Evolutionary conservation across 2,888 invertebrate species (phyloP).

Genomic region (Abrostola tripartita): DNA sequence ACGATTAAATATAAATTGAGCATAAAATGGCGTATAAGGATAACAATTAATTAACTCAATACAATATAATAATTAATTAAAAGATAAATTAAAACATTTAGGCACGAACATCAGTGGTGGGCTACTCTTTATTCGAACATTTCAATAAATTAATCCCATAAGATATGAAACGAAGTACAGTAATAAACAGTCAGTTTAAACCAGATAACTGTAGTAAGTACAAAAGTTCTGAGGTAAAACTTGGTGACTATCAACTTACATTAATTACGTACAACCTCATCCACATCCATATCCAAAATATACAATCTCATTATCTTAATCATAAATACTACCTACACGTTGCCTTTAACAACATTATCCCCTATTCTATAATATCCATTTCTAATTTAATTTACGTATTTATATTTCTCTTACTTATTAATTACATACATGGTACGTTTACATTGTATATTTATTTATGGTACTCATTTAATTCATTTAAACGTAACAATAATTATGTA

Average conservation of each 20-base stretch:
- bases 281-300: conserved; percentile 15
- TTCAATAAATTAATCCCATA: conserved; percentile 39
- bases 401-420: conserved; percentile 5
- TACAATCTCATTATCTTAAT: conserved; percentile 11
- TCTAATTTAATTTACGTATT: neutral
- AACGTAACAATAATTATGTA: conserved; percentile 37
- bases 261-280: conserved; percentile 16
- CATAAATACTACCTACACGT: conserved; percentile 7
- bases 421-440: conserved; percentile 9
- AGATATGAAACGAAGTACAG: conserved; percentile 28
- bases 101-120: conserved; percentile 52
- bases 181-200: conserved; percentile 20
- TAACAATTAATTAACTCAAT: conserved; percentile 41
- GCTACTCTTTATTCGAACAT: conserved; percentile 37
- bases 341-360: neutral
- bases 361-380: neutral
- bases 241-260: conserved; percentile 64
- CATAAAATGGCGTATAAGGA: conserved; percentile 52
- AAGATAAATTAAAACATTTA: conserved; percentile 44
- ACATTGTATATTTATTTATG: conserved; percentile 6
- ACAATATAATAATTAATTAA: conserved; percentile 25
- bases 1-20: conserved; percentile 55
- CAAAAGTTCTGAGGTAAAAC: conserved; percentile 65
- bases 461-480: conserved; percentile 19
- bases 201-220: conserved; percentile 29